A percentile compares a stretch with the other conserved stretches of the same genome.
Evolutionary conservation across 1,140 invertebrate genomes (phyloP).

Genomic region (Drosophila aff.): DNA sequence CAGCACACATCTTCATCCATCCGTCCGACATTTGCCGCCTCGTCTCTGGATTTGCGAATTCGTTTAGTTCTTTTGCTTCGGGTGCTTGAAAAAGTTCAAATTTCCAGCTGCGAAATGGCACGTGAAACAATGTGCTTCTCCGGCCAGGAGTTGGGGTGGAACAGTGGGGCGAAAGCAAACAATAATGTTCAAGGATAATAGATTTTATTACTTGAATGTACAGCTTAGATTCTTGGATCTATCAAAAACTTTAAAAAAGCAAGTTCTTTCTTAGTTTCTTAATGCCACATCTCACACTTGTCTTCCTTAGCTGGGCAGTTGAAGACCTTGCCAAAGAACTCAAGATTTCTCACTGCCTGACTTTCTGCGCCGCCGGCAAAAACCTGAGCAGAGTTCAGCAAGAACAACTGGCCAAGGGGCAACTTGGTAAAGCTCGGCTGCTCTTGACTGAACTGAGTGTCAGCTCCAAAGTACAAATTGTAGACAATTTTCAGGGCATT

Average conservation of each 20-base stretch:
- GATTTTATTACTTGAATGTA: neutral
- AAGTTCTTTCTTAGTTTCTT: no score
- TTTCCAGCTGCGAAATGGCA: conserved; percentile 78
- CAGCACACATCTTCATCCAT: conserved; percentile 40
- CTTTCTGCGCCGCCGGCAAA: neutral
- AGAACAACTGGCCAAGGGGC: neutral
- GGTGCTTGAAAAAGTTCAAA: conserved; percentile 79
- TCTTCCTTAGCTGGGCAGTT: neutral
- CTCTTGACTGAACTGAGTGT: neutral
- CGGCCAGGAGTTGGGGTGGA: conserved; percentile 9
- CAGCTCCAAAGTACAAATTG: neutral
- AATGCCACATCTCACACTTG: no score
- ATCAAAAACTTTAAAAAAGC: no score
- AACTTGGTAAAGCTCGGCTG: neutral
- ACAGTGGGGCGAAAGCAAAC: conserved; percentile 31
- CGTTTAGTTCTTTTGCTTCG: conserved; percentile 57
- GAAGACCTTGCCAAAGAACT: neutral
- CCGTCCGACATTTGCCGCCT: conserved; percentile 41
- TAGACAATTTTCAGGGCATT: neutral
- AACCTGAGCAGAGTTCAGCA: neutral
- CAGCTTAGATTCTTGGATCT: neutral
- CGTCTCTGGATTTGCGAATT: conserved; percentile 61
- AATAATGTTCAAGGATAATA: neutral
- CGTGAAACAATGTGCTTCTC: conserved; percentile 71
- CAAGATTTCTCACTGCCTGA: neutral